These are phyloP conservation scores for Eleutherodactylus coqui DNA, from an alignment of 2,797 vertebrate species.

Conservation along the genomic window DNA sequence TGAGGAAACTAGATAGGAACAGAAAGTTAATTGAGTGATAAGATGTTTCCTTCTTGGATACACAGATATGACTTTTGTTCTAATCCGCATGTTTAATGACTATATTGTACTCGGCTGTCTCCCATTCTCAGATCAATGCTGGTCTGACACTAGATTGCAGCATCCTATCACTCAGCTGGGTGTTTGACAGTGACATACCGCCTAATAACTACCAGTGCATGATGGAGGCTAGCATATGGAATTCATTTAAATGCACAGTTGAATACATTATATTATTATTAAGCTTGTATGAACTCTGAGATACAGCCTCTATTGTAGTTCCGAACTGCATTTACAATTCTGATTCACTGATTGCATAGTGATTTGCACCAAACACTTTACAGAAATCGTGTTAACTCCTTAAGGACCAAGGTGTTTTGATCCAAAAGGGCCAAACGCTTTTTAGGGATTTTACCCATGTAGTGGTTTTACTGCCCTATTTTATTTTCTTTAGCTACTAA, in stretches of 20 bases:
- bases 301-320: not conserved
- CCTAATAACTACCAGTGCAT: not conserved
- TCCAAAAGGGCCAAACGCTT: too few relatives aligned
- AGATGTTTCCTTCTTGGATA: not conserved
- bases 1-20: not conserved
- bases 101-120: not conserved
- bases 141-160: not conserved
- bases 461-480: too few relatives aligned
- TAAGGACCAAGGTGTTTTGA: too few relatives aligned
- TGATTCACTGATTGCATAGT: not conserved
- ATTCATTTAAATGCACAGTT: not conserved
- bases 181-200: not conserved
- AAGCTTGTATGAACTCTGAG: not conserved
- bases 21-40: not conserved
- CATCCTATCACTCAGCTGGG: not conserved
- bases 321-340: not conserved
- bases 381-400: too few relatives aligned
- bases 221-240: not conserved
- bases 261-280: not conserved
- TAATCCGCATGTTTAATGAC: not conserved
- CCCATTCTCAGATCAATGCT: not conserved
- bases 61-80: not conserved
- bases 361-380: not conserved
- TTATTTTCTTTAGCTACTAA: too few relatives aligned
- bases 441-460: too few relatives aligned